Percentiles rank a stretch among this genome's conserved stretches.
Evolutionary conservation across 2,113 vertebrate species (phyloP).

Genomic region (Eurypyga helias): DNA sequence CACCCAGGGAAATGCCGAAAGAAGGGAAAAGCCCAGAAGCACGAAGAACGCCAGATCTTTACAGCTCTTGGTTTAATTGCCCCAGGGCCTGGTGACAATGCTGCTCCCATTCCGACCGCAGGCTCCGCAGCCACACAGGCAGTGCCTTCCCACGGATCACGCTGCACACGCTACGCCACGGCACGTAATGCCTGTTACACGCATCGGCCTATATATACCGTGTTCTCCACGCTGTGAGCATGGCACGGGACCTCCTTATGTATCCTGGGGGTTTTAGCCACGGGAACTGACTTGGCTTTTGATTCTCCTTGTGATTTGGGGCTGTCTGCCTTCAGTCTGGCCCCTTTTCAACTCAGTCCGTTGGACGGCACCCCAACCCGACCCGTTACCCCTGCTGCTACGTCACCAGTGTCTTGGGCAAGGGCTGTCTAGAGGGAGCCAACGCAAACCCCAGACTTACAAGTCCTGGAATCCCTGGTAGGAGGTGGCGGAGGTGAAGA

Average conservation of each 20-base stretch:
- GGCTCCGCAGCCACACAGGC: not conserved
- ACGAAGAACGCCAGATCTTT: not conserved
- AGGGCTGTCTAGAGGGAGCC: accelerated
- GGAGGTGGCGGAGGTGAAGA: constrained; percentile 88
- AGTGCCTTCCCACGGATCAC: accelerated
- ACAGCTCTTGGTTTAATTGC: not conserved
- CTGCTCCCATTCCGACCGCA: not conserved
- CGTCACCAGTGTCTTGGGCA: not conserved
- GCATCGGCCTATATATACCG: accelerated
- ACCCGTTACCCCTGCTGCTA: not conserved
- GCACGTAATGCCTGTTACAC: not conserved
- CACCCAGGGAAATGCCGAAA: not conserved
- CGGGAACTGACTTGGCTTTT: not conserved
- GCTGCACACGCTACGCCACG: accelerated
- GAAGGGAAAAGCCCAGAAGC: not conserved
- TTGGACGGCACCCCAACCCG: not conserved
- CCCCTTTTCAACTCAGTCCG: not conserved
- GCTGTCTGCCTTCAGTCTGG: not conserved
- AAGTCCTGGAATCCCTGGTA: constrained; percentile 91
- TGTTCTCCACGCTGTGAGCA: not conserved
- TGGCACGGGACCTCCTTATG: accelerated
- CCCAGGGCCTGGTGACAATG: not conserved
- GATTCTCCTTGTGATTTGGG: not conserved
- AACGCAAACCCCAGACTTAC: constrained; percentile 74
- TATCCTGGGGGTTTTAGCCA: not conserved